Conservation (phyloP, 1,140 invertebrate genomes). For the Potamilus streckersoni region DNA sequence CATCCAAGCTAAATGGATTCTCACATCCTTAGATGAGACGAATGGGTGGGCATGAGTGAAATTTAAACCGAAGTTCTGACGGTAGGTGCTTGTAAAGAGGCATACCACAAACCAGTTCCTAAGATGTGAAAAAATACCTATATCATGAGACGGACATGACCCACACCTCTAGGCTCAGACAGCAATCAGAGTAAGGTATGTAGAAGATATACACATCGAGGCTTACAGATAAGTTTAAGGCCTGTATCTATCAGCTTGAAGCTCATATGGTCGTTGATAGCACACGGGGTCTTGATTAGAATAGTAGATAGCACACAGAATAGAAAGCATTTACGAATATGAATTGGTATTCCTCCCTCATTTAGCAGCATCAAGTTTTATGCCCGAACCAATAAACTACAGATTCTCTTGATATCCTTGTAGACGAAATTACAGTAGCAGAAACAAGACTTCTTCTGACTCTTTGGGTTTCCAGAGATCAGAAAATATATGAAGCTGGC, state of each 20-base stretch:
- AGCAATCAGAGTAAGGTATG: not conserved
- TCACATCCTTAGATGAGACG: not conserved
- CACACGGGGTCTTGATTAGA: not conserved
- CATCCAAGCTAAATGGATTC: not conserved
- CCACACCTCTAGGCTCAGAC: not conserved
- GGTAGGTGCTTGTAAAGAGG: not conserved
- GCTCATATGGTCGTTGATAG: not conserved
- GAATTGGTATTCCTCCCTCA: not conserved
- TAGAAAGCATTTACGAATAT: conserved; percentile 2
- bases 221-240: not conserved
- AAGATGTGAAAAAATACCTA: not conserved
- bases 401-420: not conserved
- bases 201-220: not conserved
- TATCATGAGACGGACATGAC: not conserved
- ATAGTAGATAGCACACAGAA: conserved; percentile 3
- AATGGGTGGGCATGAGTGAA: not conserved
- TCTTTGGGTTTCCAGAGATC: not conserved
- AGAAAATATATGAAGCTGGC: not conserved
- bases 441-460: not conserved
- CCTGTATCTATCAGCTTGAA: not conserved
- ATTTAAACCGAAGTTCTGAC: conserved; percentile 3
- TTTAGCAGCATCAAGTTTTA: not conserved
- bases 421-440: not conserved
- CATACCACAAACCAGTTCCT: not conserved
- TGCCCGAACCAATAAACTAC: not conserved